Evolutionary conservation across 2,888 invertebrate species (phyloP).

Genomic region (Camptogramma bilineatum): DNA sequence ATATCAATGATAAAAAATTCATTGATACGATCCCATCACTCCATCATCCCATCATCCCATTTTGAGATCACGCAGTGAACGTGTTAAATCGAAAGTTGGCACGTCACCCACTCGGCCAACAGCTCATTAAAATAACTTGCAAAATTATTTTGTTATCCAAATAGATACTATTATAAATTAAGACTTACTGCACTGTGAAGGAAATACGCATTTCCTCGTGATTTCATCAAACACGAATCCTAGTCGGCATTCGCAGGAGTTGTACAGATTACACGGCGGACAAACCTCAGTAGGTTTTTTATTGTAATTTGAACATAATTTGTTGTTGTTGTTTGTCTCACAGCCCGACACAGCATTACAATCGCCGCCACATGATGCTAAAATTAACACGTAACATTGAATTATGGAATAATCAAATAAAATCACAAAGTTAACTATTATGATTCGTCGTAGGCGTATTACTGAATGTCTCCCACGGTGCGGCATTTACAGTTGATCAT

Average conservation of each 20-base stretch:
- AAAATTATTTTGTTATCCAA: background rate
- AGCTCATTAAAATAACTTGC: constrained; percentile 1
- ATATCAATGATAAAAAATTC: no score
- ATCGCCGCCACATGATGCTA: constrained; percentile 50
- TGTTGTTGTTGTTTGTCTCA: constrained; percentile 39
- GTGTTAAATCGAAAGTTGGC: no score
- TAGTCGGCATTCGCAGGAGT: constrained; percentile 47
- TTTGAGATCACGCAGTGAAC: no score
- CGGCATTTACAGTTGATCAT: no score
- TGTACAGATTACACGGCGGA: constrained; percentile 16
- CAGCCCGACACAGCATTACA: constrained; percentile 46
- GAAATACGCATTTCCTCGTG: constrained; percentile 40
- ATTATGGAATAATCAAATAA: background rate
- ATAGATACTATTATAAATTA: background rate
- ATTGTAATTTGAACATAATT: constrained; percentile 44
- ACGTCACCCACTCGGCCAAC: no score
- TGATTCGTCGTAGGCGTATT: no score
- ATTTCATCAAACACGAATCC: constrained; percentile 45
- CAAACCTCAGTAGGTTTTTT: constrained; percentile 2
- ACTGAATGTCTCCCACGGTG: no score
- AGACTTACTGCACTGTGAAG: constrained; percentile 46
- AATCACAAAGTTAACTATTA: no score
- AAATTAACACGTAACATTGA: background rate
- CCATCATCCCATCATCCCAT: no score
- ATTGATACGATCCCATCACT: no score